These are phyloP conservation scores for Ictalurus furcatus DNA, from an alignment of 2,113 vertebrate genomes.

Conservation along the genomic window DNA sequence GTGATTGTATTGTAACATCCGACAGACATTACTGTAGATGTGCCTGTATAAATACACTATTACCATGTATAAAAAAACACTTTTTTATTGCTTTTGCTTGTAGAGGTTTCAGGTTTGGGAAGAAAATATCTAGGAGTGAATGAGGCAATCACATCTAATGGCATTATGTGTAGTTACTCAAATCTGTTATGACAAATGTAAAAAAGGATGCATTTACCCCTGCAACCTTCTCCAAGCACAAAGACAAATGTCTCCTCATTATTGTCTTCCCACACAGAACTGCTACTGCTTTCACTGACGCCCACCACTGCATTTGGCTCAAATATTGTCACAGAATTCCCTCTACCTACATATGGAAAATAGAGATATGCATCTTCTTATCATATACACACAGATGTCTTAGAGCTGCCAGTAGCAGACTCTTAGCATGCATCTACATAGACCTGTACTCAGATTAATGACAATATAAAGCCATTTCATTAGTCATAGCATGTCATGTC, in stretches of 20 bases:
- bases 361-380: background rate
- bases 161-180: background rate
- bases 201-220: background rate
- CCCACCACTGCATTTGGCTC: background rate
- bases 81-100: background rate
- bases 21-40: no score
- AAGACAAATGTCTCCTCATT: background rate
- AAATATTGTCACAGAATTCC: background rate
- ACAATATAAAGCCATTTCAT: background rate
- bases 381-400: background rate
- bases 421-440: background rate
- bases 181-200: constrained; percentile 7
- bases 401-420: background rate
- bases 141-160: background rate
- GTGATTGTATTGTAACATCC: no score
- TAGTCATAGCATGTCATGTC: background rate
- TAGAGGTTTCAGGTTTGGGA: background rate
- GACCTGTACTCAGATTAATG: background rate
- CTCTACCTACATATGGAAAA: background rate
- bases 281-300: background rate
- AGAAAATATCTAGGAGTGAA: background rate
- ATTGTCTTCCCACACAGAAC: constrained; percentile 4
- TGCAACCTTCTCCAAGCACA: background rate
- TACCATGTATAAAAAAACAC: background rate
- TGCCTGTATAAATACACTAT: background rate